Evolutionary conservation across 2,888 invertebrate species (phyloP).

Genomic region (Cantharis rufa): DNA sequence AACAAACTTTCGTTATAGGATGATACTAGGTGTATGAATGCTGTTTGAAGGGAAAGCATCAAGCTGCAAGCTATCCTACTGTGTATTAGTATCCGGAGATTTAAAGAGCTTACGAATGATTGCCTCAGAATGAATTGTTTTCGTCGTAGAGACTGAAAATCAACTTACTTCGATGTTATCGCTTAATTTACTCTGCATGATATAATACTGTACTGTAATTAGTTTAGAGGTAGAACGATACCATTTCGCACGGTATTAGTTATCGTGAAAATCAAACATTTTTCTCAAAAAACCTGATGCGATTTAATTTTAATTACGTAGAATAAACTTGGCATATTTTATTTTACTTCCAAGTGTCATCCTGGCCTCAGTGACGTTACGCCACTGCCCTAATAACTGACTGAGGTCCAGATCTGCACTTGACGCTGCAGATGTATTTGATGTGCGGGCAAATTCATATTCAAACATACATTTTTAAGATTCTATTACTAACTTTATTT

Average conservation of each 20-base stretch:
- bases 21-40: background rate
- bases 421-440: too few species aligned
- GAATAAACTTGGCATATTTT: too few species aligned
- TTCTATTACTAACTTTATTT: too few species aligned
- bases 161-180: background rate
- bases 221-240: too few species aligned
- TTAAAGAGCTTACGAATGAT: background rate
- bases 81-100: background rate
- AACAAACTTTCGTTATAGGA: background rate
- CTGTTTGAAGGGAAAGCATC: background rate
- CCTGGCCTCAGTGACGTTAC: too few species aligned
- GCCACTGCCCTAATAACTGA: too few species aligned
- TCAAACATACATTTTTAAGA: too few species aligned
- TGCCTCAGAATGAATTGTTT: background rate
- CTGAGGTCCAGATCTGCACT: too few species aligned
- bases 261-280: background rate
- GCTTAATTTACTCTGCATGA: background rate
- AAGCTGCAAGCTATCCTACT: background rate
- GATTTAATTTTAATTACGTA: too few species aligned
- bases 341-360: too few species aligned
- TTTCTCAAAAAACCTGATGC: too few species aligned
- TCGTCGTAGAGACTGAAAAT: background rate
- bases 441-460: too few species aligned
- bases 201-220: background rate
- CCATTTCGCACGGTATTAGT: background rate